A percentile compares a stretch with the other conserved stretches of the same genome.
These are phyloP conservation scores for Neoaliturus tenellus DNA, from an alignment of 2,888 invertebrate genomes.

Conservation along the genomic window DNA sequence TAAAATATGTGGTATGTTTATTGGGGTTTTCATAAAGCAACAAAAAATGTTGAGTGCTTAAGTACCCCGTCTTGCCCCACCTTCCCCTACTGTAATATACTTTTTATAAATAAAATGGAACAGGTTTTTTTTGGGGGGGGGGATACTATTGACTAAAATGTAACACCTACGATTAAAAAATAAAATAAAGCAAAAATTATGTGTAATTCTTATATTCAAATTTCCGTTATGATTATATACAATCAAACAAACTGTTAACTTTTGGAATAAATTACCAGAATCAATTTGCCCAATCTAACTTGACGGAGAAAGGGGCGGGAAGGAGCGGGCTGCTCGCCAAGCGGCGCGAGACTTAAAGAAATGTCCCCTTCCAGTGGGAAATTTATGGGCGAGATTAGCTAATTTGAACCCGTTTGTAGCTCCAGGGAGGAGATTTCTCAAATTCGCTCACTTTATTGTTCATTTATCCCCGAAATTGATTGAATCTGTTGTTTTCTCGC, in stretches of 20 bases:
- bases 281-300: background rate
- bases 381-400: conserved; percentile 42
- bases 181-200: no score
- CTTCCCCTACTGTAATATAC: no score
- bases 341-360: conserved; percentile 38
- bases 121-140: no score
- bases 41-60: no score
- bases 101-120: no score
- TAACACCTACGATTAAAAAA: no score
- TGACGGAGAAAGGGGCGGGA: background rate
- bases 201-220: background rate
- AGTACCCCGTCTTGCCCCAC: no score
- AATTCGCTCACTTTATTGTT: conserved; percentile 20
- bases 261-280: background rate
- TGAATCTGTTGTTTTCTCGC: background rate
- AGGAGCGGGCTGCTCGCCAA: background rate
- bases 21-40: no score
- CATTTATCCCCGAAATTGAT: background rate
- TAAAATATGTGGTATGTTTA: no score
- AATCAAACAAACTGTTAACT: no score
- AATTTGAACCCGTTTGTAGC: conserved; percentile 39
- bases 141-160: no score
- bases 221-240: no score
- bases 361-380: conserved; percentile 31
- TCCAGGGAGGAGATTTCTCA: conserved; percentile 18